Base-by-base conservation (phyloP, 1,140 invertebrate genomes). In the Tribolium madens region DNA sequence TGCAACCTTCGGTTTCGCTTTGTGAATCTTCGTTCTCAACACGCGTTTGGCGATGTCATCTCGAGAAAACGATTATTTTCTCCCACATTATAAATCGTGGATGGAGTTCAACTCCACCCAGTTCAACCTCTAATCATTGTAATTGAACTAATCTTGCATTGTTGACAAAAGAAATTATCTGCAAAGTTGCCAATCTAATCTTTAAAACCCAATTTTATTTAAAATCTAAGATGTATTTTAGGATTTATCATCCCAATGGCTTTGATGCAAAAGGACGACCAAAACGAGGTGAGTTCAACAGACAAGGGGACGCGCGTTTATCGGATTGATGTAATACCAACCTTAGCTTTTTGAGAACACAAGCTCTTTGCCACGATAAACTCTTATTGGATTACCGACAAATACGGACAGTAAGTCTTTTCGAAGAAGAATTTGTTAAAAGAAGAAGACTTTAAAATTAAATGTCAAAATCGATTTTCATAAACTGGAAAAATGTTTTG, bases 381-480 rank as follows among this genome's bases (percentile, higher is more conserved):
- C 78, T 79, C 80, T 78, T 81, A 81, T 80, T 81, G 80, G 80
- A 81, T 81, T 81, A 81, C 78, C 71, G 14, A 76, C 78, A 81
- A 80, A 81, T 81, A 78, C 80, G 78, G 70, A 53, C 78, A 57
- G 78, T 78, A 78, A 79, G 80, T 80, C 80, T 80, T 81, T 79
- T 75, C 76, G 78, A 75, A 78, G 77, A 76, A 57, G 78, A 76
- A 78, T 81, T 79, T 81, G 78, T 72, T n/a, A n/a, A n/a, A n/a
- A n/a, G n/a, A n/a, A n/a, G n/a, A n/a, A n/a, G n/a, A n/a, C n/a
- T n/a, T n/a, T n/a, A n/a, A 76, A 78, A 76, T 53, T 75, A 78
- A 78, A 80, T 78, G 76, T 73, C 76, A 57, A 71, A 21, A 71
- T 71, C 68, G 64, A 69, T 69, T 36, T n/a, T 13, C 12, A 12